Conservation (phyloP, 2,797 vertebrate genomes). For the Enteromius argenteus region DNA sequence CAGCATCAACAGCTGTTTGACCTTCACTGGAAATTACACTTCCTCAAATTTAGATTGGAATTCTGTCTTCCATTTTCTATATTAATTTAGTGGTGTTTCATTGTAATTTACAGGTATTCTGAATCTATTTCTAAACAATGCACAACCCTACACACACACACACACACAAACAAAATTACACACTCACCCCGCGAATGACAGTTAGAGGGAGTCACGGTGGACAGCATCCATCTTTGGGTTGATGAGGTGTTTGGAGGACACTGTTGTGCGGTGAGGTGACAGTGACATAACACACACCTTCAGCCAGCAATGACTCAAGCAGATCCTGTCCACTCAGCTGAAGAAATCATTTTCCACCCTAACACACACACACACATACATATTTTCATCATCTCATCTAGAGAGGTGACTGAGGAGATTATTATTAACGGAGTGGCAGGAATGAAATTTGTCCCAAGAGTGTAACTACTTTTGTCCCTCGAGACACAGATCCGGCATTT, state of each 20-base stretch:
- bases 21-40: background rate
- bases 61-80: background rate
- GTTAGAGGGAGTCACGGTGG: constrained; percentile 15
- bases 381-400: constrained; percentile 20
- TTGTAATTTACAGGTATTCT: background rate
- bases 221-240: constrained; percentile 39
- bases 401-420: constrained; percentile 30
- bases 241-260: constrained; percentile 50
- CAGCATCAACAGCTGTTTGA: background rate
- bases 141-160: background rate
- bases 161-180: background rate
- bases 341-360: constrained; percentile 39
- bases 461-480: constrained; percentile 35
- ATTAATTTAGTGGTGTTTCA: background rate
- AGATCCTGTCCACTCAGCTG: constrained; percentile 35
- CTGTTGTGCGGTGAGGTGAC: constrained; percentile 34
- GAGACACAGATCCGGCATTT: constrained; percentile 13
- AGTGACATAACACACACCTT: constrained; percentile 46
- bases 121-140: background rate
- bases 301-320: constrained; percentile 40
- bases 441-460: constrained; percentile 30
- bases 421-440: constrained; percentile 39
- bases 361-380: constrained; percentile 23
- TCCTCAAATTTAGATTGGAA: background rate
- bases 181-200: background rate